Base-by-base conservation (phyloP, 2,797 vertebrate genomes). In the Cirrhinus mrigala region DNA sequence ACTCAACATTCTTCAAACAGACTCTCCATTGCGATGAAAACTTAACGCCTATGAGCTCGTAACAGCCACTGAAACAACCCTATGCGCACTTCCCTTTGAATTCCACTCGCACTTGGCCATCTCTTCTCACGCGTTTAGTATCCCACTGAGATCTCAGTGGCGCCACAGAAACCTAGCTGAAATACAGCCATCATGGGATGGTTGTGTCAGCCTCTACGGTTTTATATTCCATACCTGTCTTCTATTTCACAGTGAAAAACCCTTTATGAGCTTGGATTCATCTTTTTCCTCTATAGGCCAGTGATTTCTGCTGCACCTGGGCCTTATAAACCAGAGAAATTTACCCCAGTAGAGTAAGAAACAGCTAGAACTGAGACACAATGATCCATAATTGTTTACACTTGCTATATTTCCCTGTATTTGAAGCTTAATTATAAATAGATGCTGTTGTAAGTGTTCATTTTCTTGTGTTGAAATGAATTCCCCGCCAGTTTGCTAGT, bases 101-200 rank as follows among this genome's bases (percentile, higher is more conserved):
- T 85, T 84, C 76, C 2, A 0, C 81, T 79, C 66, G 79, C 81
- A 73, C 29, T 68, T 22, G n/a, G 22, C 46, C 75, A 79, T 73
- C 60, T 60, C 44, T 79, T 69, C 20, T 46, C 48, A 76, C 33
- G 52, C 29, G 5, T 44, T 76, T 54, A 60, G 52, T 52, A 54
- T 64, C 70, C 68, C 62, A 44, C 52, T 46, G 74, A 52, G 68
- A 56, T 74, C n/a, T 78, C 44, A 24, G 54, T 54, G 70, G 37
- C 22, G 0, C 29, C 75, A 33, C 71, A 33, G 16, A 87, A 83
- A 33, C 52, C 37, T 18, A 50, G n/a, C 56, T 78, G 90, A 87
- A 88, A 68, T 81, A 46, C 79, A 86, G 87, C 81, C 85, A 86
- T 91, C 87, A 90, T 78, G 60, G 16, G 76, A 48, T 64, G 76